Base-by-base conservation (phyloP, 2,113 vertebrate species). In the Zapornia atra region DNA sequence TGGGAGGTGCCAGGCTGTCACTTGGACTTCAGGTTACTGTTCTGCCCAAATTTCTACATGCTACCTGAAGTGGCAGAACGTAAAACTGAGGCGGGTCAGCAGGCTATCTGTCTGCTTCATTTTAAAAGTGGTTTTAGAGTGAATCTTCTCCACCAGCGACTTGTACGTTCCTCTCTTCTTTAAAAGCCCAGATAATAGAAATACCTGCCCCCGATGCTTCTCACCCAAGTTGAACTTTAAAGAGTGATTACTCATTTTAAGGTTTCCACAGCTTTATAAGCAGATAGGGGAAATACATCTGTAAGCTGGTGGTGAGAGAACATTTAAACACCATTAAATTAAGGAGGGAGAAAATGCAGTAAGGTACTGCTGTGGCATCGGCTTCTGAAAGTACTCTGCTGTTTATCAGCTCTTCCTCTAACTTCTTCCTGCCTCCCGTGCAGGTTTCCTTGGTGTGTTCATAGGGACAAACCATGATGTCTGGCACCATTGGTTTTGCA, bases 61-160 rank as follows among this genome's bases (percentile, higher is more conserved):
- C 44, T 46, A 14, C 53, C 24, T 54, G 16, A 77, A 78, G 54
- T 82, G 57, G 10, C 54, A 71, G 38, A 63, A 51, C 9, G 25
- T 42, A 69, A 68, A 86, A 60, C 14, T 31, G 20, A 22, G 19
- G 20, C 31, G 15, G 44, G 44, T 46, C 42, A 44, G 17, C 16
- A 70, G 21, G 18, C 10, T 48, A 60, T 60, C 38, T n/a, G 12
- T 38, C 51, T 34, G 7, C 36, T 50, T 40, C 34, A 65, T 63
- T 76, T 2, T 1, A 84, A 34, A 94, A 68, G 64, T 38, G 33
- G 26, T 36, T 96, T 96, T 91, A 80, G 78, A 81, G 64, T 92
- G 87, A 96, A 97, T 65, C 63, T 95, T 97, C 54, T 63, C 70
- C 75, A 51, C 69, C 72, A 80, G 34, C 20, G 11, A 57, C 61